Base-by-base conservation (phyloP, 2,888 invertebrate genomes). In the Agrotis exclamationis region DNA sequence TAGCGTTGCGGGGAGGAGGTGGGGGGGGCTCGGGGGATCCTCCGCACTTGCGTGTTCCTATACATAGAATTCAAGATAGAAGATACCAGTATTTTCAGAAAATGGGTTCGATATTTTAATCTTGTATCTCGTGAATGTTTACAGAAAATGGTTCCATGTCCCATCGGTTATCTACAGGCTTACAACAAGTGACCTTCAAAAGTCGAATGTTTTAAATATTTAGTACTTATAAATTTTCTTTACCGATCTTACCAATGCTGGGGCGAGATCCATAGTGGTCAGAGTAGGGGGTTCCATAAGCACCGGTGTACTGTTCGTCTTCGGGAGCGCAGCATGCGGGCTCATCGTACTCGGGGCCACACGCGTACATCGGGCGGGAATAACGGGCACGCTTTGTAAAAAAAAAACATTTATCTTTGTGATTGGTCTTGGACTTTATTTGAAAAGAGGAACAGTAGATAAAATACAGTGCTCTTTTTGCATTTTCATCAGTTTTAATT, bases 321-420 rank as follows among this genome's bases (percentile, higher is more conserved):
- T 99, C 99, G 62, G 98, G 98, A 22, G 98, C 98, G 93, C 98
- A 98, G 93, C 99, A 98, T 11, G 99, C 99, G 50, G 99, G 99
- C 93, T 99, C 99, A 92, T 99, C 99, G 93, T 99, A 99, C 96
- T 99, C 99, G 71, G 99, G 98, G 79, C 98, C 97, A 81, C 97
- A 97, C 7, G 94, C 96, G 91, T 97, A 97, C 92, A 97, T 96
- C 80, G 97, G 97, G 60, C 98, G 97, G 53, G 98, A 98, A 91
- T 98, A 98, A 86, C 98, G 97, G 82, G 97, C 96, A 78, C 97
- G 97, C 95, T 95, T 82, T 3, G 48, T 13, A 24, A 5, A 48
- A 18, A 28, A 51, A 53, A n/a, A n/a, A 22, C 16, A 39, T 5
- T 33, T 33, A 14, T 47, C 22, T 33, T 11, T 7, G 16, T 65